Evolutionary conservation across 1,140 invertebrate genomes (phyloP).

Genomic region (Medauroidea extradentata): DNA sequence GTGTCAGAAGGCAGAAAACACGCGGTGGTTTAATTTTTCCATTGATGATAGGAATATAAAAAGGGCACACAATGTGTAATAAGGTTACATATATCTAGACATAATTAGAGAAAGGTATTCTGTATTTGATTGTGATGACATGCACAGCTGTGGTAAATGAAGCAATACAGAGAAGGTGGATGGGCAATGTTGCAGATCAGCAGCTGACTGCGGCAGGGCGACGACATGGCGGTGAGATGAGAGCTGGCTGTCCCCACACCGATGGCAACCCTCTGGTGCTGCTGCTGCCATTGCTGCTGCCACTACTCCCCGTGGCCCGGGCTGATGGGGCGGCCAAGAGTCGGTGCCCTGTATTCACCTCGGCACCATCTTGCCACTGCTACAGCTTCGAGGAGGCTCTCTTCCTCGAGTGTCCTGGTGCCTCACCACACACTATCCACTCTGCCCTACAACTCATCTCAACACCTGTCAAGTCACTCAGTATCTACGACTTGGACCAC

Average conservation of each 20-base stretch:
- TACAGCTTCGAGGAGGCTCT: constrained; percentile 88
- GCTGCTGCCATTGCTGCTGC: not conserved
- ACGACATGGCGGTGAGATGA: constrained; percentile 14
- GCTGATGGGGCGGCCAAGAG: constrained; percentile 19
- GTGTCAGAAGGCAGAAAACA: too few relatives aligned
- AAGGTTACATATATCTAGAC: too few relatives aligned
- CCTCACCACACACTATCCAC: constrained; percentile 55
- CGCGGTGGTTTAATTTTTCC: too few relatives aligned
- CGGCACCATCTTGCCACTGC: constrained; percentile 77
- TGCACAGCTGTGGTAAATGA: too few relatives aligned
- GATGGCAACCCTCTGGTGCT: not conserved
- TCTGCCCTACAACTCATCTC: constrained; percentile 50
- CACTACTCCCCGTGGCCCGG: not conserved
- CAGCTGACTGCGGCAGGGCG: not conserved
- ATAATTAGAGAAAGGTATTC: too few relatives aligned
- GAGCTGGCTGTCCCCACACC: too few relatives aligned
- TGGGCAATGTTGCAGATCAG: not conserved
- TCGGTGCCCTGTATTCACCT: constrained; percentile 62
- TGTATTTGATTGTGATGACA: too few relatives aligned
- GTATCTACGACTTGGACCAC: constrained; percentile 79
- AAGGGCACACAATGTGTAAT: too few relatives aligned
- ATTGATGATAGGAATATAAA: too few relatives aligned
- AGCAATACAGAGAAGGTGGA: too few relatives aligned
- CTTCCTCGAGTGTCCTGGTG: constrained; percentile 82
- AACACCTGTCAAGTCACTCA: constrained; percentile 70